These are phyloP conservation scores for Octopus sinensis DNA, from an alignment of 1,140 invertebrate species.

Conservation along the genomic window DNA sequence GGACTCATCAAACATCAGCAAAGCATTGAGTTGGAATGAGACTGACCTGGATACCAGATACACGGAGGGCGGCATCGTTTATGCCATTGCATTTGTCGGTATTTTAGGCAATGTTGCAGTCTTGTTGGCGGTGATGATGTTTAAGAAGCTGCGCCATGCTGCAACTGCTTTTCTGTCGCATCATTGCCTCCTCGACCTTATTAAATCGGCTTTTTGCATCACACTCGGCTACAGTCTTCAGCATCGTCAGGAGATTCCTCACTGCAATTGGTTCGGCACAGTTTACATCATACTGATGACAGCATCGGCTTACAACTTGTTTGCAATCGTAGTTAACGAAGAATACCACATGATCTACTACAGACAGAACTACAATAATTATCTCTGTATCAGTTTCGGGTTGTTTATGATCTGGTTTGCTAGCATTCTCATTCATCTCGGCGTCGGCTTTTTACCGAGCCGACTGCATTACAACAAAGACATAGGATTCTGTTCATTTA, in stretches of 20 bases:
- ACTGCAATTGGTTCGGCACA: slow-evolving; percentile 85
- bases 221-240: slow-evolving; percentile 70
- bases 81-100: slow-evolving; percentile 74
- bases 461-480: slow-evolving; percentile 50
- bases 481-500: slow-evolving; percentile 77
- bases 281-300: slow-evolving; percentile 84
- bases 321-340: slow-evolving; percentile 85
- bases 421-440: slow-evolving; percentile 80
- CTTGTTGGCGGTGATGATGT: slow-evolving; percentile 69
- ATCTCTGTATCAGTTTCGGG: slow-evolving; percentile 82
- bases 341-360: slow-evolving; percentile 76
- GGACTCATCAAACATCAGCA: background rate
- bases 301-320: slow-evolving; percentile 85
- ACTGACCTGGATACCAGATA: background rate
- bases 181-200: slow-evolving; percentile 46
- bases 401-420: slow-evolving; percentile 90
- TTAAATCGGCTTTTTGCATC: slow-evolving; percentile 44
- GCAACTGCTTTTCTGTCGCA: slow-evolving; percentile 49
- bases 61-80: slow-evolving; percentile 75
- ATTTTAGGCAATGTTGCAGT: slow-evolving; percentile 78
- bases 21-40: background rate
- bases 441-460: slow-evolving; percentile 72
- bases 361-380: slow-evolving; percentile 29
- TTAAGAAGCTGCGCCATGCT: slow-evolving; percentile 39
- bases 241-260: slow-evolving; percentile 77